phyloP scores from a whole-genome alignment of 2,797 vertebrate genomes.

The Acipenser ruthenus region DNA sequence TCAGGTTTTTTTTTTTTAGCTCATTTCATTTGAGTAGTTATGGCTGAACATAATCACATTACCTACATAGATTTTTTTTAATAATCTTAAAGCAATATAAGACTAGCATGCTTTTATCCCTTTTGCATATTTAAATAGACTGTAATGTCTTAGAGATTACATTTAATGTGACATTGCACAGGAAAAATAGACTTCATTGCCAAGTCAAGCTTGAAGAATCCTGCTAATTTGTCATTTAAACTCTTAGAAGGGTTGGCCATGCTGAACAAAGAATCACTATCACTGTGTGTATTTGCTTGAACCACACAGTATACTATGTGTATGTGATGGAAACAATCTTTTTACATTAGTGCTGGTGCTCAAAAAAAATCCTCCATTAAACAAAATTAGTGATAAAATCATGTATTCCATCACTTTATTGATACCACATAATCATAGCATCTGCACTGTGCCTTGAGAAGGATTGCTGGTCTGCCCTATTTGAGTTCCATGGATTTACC shows the following conservation, averaged over 20 bases:
- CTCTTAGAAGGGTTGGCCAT: slow-evolving; percentile 12
- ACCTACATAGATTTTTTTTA: slow-evolving; percentile 15
- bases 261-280: neutral
- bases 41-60: slow-evolving; percentile 10
- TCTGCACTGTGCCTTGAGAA: too few relatives aligned
- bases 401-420: too few relatives aligned
- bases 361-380: too few relatives aligned
- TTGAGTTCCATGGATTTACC: too few relatives aligned
- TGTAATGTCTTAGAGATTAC: slow-evolving; percentile 9
- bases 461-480: too few relatives aligned
- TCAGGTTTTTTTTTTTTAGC: slow-evolving; percentile 2
- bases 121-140: slow-evolving; percentile 17
- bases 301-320: too few relatives aligned
- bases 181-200: neutral
- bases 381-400: too few relatives aligned
- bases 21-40: slow-evolving; percentile 11
- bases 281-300: too few relatives aligned
- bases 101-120: neutral
- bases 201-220: slow-evolving; percentile 17
- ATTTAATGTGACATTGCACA: slow-evolving; percentile 9
- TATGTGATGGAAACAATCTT: too few relatives aligned
- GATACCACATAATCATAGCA: too few relatives aligned
- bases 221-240: slow-evolving; percentile 20
- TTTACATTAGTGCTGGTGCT: too few relatives aligned
- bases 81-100: slow-evolving; percentile 10